Percentiles rank a stretch among this genome's conserved stretches.
These are phyloP conservation scores for Aegotheles bennettii DNA, from an alignment of 2,113 vertebrate species.

Conservation along the genomic window DNA sequence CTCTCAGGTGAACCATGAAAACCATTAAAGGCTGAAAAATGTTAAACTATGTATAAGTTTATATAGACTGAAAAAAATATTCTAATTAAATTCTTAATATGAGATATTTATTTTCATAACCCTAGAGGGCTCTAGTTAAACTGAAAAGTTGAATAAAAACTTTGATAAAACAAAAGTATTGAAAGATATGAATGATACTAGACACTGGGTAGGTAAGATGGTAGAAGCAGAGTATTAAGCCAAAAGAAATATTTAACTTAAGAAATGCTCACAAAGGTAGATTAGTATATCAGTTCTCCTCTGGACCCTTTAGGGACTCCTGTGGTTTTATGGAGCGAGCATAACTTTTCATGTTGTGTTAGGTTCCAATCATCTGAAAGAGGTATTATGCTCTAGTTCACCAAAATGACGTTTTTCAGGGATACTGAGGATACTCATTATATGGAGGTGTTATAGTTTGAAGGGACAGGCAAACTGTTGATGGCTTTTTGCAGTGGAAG, in stretches of 20 bases:
- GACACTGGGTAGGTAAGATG: not conserved
- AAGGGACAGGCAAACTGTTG: no score
- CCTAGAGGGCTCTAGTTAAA: not conserved
- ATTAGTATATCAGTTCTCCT: not conserved
- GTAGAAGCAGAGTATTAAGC: not conserved
- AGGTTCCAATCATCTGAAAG: not conserved
- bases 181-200: not conserved
- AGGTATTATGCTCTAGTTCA: not conserved
- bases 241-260: not conserved
- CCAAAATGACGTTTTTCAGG: not conserved
- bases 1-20: not conserved
- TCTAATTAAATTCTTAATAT: not conserved
- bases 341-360: not conserved
- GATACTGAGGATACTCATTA: not conserved
- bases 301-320: not conserved
- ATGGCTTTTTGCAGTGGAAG: no score
- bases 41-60: not conserved
- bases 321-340: not conserved
- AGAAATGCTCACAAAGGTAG: not conserved
- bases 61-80: not conserved
- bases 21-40: no score
- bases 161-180: not conserved
- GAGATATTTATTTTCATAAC: not conserved
- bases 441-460: not conserved
- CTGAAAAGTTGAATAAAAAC: not conserved